Evolutionary conservation across 1,140 invertebrate species (phyloP).

Genomic region (Bombus affinis): DNA sequence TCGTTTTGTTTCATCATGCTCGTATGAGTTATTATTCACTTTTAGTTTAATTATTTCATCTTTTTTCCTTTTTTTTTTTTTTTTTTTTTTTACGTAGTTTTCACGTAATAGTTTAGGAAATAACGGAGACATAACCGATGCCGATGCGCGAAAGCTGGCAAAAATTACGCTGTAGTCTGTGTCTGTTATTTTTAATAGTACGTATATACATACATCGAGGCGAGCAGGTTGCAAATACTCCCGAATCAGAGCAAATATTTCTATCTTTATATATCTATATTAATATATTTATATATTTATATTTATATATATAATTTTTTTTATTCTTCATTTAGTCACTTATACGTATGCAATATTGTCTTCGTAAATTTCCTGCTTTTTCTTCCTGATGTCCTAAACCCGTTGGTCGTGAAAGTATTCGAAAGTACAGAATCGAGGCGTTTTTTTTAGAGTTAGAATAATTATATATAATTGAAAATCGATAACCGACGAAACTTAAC

Average conservation of each 20-base stretch:
- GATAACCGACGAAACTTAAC: conserved; percentile 10
- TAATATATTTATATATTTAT: conserved; percentile 43
- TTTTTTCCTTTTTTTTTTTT: not conserved
- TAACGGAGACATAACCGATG: conserved; percentile 61
- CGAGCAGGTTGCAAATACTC: conserved; percentile 66
- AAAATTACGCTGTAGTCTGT: conserved; percentile 52
- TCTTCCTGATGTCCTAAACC: conserved; percentile 55
- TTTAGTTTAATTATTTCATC: conserved; percentile 40
- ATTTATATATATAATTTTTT: conserved; percentile 51
- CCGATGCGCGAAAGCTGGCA: conserved; percentile 62
- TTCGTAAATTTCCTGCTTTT: conserved; percentile 65
- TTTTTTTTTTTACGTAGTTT: conserved; percentile 43
- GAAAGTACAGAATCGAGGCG: conserved; percentile 44
- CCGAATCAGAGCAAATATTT: conserved; percentile 65
- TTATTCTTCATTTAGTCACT: conserved; percentile 56
- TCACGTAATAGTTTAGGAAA: conserved; percentile 59
- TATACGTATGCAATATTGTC: conserved; percentile 67
- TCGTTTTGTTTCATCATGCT: conserved; percentile 37
- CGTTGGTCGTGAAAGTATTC: conserved; percentile 55
- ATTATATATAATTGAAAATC: not conserved
- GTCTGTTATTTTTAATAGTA: conserved; percentile 55
- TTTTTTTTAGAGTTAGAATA: not conserved
- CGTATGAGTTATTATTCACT: not conserved
- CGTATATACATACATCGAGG: conserved; percentile 64
- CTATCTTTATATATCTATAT: conserved; percentile 54